Conservation (phyloP, 2,888 invertebrate species). For the Eupeodes latifasciatus region DNA sequence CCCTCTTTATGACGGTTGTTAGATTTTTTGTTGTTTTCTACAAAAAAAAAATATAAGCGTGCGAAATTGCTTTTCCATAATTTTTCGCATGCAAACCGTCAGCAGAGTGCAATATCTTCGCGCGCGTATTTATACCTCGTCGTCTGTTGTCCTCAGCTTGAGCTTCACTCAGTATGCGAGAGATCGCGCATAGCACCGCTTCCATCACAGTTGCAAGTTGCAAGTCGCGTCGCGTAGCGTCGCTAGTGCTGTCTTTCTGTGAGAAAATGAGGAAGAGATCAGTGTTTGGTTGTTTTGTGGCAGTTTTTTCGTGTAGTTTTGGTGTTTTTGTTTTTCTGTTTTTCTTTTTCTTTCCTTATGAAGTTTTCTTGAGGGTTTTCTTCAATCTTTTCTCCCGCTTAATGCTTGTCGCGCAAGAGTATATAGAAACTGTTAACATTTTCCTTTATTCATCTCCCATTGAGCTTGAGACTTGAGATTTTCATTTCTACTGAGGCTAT, state of each 20-base stretch:
- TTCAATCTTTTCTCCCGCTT: constrained; percentile 67
- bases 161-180: constrained; percentile 62
- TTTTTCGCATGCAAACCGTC: constrained; percentile 68
- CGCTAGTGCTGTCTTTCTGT: constrained; percentile 64
- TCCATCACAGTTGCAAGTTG: constrained; percentile 1
- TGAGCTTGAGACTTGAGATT: constrained; percentile 76
- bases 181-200: constrained; percentile 41
- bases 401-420: constrained; percentile 22
- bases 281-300: constrained; percentile 75
- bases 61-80: constrained; percentile 75
- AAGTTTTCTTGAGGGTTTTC: constrained; percentile 73
- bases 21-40: constrained; percentile 6
- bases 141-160: background rate
- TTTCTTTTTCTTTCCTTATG: constrained; percentile 37
- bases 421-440: constrained; percentile 69
- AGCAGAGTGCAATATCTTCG: constrained; percentile 50
- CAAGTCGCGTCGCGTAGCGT: background rate
- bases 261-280: constrained; percentile 77
- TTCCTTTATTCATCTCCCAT: constrained; percentile 76
- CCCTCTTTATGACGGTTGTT: constrained; percentile 11
- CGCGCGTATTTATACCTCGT: constrained; percentile 38
- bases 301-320: constrained; percentile 73
- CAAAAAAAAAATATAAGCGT: constrained; percentile 63
- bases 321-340: constrained; percentile 26
- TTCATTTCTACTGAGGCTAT: constrained; percentile 76